Base-by-base conservation (phyloP, 2,797 vertebrate genomes). In the Threskiornis aethiopicus region DNA sequence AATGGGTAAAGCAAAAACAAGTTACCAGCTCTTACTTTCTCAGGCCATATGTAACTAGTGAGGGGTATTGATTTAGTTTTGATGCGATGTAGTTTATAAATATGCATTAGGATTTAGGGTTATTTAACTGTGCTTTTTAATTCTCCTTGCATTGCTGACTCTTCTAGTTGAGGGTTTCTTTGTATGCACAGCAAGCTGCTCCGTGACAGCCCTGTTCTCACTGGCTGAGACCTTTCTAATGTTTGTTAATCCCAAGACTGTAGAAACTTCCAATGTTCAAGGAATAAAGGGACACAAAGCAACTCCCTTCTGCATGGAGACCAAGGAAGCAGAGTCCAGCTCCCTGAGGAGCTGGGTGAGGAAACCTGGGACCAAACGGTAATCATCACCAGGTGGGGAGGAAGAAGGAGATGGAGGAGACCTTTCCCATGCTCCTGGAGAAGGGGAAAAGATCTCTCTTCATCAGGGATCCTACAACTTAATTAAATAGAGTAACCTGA, bases 31-130 rank as follows among this genome's bases (percentile, higher is more conserved):
- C 92, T 59, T 89, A 29, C 80, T 97, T 96, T 96, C 78, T 94
- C 55, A 67, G 89, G 73, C 96, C 57, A 9, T 91, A 76, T 77
- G 76, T 93, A 87, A 91, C 94, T 92, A 84, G 83, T 12, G 95
- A 95, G 94, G 78, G 91, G 72, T 97, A 98, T 98, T 97, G 98
- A 98, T 98, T 98, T 95, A 73, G 93, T 96, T 97, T 93, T 81
- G 95, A 98, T 94, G 98, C 92, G 28, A 69, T 94, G 94, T 86
- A 58, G 61, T 95, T 97, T 96, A 98, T 98, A 98, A 98, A 98
- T 98, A 98, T 98, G 97, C 97, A 98, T 98, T 95, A 98, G 97
- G 96, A 95, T 97, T 94, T 93, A 90, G 65, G 77, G 97, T 97
- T 98, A 97, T 97, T 98, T 98, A 96, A 97, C 95, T 87, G 96